Percentiles rank a stretch among this genome's conserved stretches.
phyloP scores from a whole-genome alignment of 2,888 invertebrate genomes.

The Hecatera dysodea region DNA sequence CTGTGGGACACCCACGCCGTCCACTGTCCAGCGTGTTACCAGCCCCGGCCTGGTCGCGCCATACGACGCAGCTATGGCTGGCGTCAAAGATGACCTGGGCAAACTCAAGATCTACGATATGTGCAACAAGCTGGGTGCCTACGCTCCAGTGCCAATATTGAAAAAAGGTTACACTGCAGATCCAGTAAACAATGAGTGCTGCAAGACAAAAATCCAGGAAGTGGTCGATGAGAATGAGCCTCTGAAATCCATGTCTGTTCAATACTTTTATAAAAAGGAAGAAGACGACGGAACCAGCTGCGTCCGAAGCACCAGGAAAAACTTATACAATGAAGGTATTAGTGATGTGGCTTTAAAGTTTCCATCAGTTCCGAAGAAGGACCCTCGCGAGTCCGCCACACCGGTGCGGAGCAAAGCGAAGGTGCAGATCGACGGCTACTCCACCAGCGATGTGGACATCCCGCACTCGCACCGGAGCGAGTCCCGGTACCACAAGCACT shows the following conservation, averaged over 20 bases:
- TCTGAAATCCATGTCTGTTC: constrained; percentile 9
- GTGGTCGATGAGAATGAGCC: constrained; percentile 15
- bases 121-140: constrained; percentile 24
- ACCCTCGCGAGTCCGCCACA: not conserved
- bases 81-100: constrained; percentile 56
- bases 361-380: constrained; percentile 26
- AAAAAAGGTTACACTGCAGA: constrained; percentile 48
- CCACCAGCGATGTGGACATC: constrained; percentile 58
- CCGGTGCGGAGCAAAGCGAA: constrained; percentile 16
- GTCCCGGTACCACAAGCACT: constrained; percentile 78
- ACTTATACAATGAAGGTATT: constrained; percentile 82
- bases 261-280: constrained; percentile 39
- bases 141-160: constrained; percentile 60
- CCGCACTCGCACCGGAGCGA: constrained; percentile 73
- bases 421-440: constrained; percentile 9
- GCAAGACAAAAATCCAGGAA: not conserved
- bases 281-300: not conserved
- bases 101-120: constrained; percentile 33
- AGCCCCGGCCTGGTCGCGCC: constrained; percentile 52
- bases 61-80: not conserved
- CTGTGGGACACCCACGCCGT: constrained; percentile 66
- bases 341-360: constrained; percentile 67
- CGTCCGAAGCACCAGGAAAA: constrained; percentile 62
- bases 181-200: constrained; percentile 9
- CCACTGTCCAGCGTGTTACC: constrained; percentile 38